Conservation (phyloP, 2,797 vertebrate genomes). For the Sylvia borin region DNA sequence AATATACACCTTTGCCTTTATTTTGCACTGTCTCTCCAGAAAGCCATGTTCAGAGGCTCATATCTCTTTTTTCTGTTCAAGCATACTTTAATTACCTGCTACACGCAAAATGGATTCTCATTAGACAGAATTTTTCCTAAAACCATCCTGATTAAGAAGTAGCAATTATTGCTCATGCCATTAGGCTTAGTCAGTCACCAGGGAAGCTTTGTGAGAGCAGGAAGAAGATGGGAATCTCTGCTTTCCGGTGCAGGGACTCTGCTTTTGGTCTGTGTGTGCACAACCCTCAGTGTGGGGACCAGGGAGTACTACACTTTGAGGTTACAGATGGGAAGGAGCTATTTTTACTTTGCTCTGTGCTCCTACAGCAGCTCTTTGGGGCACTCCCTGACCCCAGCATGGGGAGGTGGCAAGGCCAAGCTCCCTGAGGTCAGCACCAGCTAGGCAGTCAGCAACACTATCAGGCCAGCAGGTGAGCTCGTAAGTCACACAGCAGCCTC, state of each 20-base stretch:
- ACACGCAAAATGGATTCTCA: conserved; percentile 47
- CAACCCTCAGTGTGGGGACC: accelerated
- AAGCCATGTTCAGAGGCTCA: neutral
- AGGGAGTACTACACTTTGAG: neutral
- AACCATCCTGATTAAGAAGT: conserved; percentile 49
- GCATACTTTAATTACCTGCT: conserved; percentile 27
- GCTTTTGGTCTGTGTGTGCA: neutral
- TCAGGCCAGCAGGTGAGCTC: neutral
- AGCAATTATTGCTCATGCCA: conserved; percentile 55
- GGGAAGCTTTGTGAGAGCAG: conserved; percentile 4
- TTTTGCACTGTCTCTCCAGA: neutral
- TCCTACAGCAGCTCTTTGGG: neutral
- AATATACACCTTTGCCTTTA: neutral
- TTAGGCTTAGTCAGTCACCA: conserved; percentile 39
- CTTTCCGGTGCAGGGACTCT: accelerated
- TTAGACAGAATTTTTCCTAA: conserved; percentile 53
- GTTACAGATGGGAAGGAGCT: neutral
- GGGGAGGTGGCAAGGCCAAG: neutral
- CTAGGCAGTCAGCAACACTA: neutral
- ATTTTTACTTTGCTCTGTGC: neutral
- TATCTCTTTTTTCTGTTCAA: conserved; percentile 10
- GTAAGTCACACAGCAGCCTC: accelerated
- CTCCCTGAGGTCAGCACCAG: accelerated
- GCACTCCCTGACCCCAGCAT: neutral
- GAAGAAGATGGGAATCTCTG: neutral